These are phyloP conservation scores for Ypsolopha sequella DNA, from an alignment of 2,888 invertebrate species.

Conservation along the genomic window DNA sequence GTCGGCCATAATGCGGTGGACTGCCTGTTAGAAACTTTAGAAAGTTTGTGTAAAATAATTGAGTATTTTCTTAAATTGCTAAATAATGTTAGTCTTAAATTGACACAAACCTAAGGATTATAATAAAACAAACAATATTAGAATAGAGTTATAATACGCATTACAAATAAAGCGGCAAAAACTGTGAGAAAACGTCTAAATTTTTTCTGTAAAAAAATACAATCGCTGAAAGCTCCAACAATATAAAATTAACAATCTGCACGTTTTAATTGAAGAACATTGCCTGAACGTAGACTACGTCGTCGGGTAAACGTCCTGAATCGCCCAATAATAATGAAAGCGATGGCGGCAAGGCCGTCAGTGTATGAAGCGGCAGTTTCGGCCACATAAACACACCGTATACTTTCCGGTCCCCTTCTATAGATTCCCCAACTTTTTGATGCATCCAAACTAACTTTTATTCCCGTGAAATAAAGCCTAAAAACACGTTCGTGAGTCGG, in stretches of 20 bases:
- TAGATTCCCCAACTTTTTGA: neutral
- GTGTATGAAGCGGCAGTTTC: slow-evolving; percentile 70
- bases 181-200: no score
- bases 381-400: slow-evolving; percentile 71
- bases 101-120: no score
- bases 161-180: no score
- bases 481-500: slow-evolving; percentile 11
- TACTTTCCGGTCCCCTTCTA: slow-evolving; percentile 22
- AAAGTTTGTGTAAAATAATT: slow-evolving; percentile 5
- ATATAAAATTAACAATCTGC: slow-evolving; percentile 40
- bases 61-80: neutral
- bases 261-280: slow-evolving; percentile 57
- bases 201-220: neutral
- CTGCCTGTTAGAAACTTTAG: slow-evolving; percentile 4
- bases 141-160: no score
- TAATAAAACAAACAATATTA: no score
- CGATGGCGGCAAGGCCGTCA: slow-evolving; percentile 65
- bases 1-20: slow-evolving; percentile 9
- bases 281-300: slow-evolving; percentile 48
- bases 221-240: neutral
- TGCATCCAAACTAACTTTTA: slow-evolving; percentile 16
- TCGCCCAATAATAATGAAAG: slow-evolving; percentile 72
- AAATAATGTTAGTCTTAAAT: no score
- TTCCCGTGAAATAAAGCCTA: slow-evolving; percentile 15
- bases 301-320: slow-evolving; percentile 65